Percentiles rank a stretch among this genome's conserved stretches.
Evolutionary conservation across 2,797 vertebrate species (phyloP).

Genomic region (Phoxinus dragarum): DNA sequence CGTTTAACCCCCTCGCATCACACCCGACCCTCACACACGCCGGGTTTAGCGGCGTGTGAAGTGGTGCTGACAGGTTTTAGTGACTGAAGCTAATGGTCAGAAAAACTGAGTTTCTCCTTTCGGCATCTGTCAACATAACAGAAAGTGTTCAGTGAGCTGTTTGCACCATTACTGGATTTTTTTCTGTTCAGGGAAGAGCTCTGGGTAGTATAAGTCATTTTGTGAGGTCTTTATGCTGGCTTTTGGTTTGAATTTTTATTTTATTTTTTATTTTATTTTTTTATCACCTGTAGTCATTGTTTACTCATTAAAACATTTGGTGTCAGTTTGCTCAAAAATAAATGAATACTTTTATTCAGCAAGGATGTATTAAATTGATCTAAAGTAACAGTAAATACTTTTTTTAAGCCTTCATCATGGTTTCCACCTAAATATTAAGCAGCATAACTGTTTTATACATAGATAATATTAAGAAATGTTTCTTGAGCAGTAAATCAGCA

Average conservation of each 20-base stretch:
- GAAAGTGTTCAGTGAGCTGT: neutral
- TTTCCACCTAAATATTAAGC: neutral
- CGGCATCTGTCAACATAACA: constrained; percentile 1
- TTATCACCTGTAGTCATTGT: neutral
- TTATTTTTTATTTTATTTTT: no score
- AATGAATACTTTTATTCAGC: neutral
- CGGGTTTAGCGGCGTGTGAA: constrained; percentile 1
- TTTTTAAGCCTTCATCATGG: neutral
- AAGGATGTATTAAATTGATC: neutral
- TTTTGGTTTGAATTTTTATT: neutral
- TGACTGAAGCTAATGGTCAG: constrained; percentile 34
- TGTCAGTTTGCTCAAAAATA: neutral
- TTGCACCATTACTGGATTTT: neutral
- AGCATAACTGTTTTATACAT: neutral
- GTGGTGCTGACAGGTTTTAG: constrained; percentile 42
- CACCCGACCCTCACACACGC: constrained; percentile 5
- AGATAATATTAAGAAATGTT: neutral
- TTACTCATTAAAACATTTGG: neutral
- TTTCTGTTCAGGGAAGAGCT: neutral
- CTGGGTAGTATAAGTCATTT: neutral
- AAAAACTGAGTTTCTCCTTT: constrained; percentile 22
- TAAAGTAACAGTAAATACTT: neutral
- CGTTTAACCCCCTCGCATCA: constrained; percentile 40
- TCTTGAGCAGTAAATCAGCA: neutral
- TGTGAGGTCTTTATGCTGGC: neutral